Evolutionary conservation across 92 coral and sea anemone species (phyloP), one percentile per base, ranked within the genome.

Genomic region (Scolanthus callimorphus): DNA sequence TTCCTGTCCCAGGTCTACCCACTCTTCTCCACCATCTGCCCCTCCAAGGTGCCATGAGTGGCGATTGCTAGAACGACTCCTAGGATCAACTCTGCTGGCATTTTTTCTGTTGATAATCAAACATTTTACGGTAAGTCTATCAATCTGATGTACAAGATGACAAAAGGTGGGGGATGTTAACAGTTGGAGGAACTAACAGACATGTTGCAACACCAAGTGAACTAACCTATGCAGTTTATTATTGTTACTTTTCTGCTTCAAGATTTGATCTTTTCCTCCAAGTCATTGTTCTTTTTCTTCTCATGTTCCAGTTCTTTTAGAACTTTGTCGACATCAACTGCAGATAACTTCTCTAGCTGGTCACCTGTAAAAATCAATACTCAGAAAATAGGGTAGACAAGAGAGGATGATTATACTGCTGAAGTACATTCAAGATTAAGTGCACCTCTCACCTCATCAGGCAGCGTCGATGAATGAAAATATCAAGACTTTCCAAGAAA

Each of bases 261-360:
- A 58, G 21, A 43, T 26, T 76, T 91, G 2, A 87, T 62, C 34
- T 87, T 91, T 51, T 76, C 96, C 54, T 59, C 71, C 2, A 91
- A 85, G 11, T 87, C 89, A 22, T 26, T 63, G 49, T 73, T 83
- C 60, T 63, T 91, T 31, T 77, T 76, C 65, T 67, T 77, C 76
- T 87, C 97, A 11, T 63, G 63, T 52, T 87, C 88, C 12, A 91
- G 66, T 43, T 86, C 83, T 55, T 68, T 80, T 29, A 57, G 70
- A 12, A 91, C 72, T 30, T 73, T 73, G 3, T 78, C 82, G 17
- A 84, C 67, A 69, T 87, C 71, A 27, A 76, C 37, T 8, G 79
- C 57, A 29, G 75, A 59, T 19, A 83, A 60, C 59, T 43, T 73
- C 48, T 61, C 60, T 25, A 91, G 62, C 60, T 91, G 77, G 17